Conservation (phyloP, 2,113 vertebrate genomes). For the Origma solitaria region DNA sequence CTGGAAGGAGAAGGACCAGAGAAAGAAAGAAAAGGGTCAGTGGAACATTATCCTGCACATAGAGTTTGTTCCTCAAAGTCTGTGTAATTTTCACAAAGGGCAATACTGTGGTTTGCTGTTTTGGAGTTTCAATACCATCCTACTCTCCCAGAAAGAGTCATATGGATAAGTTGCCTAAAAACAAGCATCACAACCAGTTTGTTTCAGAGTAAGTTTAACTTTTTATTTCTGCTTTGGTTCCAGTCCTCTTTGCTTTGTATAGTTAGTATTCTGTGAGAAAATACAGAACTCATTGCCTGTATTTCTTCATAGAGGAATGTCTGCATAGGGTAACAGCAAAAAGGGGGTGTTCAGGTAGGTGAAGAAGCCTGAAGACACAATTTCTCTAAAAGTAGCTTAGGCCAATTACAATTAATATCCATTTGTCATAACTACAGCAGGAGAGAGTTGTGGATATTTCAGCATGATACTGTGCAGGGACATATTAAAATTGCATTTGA, state of each 20-base stretch:
- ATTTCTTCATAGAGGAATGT: background rate
- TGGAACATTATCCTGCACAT: background rate
- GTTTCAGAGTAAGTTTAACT: background rate
- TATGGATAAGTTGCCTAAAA: background rate
- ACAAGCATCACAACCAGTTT: background rate
- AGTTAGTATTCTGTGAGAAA: background rate
- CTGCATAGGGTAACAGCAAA: background rate
- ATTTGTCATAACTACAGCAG: background rate
- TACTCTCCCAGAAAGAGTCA: background rate
- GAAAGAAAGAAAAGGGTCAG: background rate
- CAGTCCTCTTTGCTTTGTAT: background rate
- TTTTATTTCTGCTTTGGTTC: constrained; percentile 25
- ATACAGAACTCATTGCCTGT: background rate
- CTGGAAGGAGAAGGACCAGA: background rate
- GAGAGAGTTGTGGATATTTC: background rate
- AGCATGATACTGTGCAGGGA: background rate
- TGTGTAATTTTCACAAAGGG: background rate
- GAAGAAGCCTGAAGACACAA: constrained; percentile 4
- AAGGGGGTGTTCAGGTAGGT: background rate
- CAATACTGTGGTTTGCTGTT: background rate
- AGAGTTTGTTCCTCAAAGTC: background rate
- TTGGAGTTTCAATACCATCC: background rate
- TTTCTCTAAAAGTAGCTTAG: background rate
- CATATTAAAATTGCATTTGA: background rate
- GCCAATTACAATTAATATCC: constrained; percentile 31